Base-by-base conservation (phyloP, 1,140 invertebrate species). In the Aphis craccivora region DNA sequence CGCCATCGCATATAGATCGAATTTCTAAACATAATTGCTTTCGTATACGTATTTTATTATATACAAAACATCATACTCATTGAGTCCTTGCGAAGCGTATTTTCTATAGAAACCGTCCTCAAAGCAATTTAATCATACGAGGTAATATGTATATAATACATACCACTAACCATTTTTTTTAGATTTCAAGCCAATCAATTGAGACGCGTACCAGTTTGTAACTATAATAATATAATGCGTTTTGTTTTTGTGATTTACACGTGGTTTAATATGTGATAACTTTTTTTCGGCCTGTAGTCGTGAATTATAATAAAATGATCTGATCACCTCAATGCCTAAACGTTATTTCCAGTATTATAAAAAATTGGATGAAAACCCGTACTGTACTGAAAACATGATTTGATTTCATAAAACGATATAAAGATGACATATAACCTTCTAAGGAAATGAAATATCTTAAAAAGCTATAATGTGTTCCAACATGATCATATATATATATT, bases 1-100 rank as follows among this genome's bases (percentile, higher is more conserved):
- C 89, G 25, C 40, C 89, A 37, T 20, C 48, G 43, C 23, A 22
- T 86, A 86, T 45, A 45, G 51, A 90, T 90, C 89, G 25, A 90
- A 90, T 90, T 48, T 90, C 89, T 11, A 90, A 43, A 55, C 51
- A 40, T 90, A 90, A 90, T 90, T 67, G 89, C 89, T 67, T 90
- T 90, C 87, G 48, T 25, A 53, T 89, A 14, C 60, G 60, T 76
- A 76, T n/a, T 40, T 83, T 83, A 35, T 81, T 81, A 37, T 81
- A 76, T n/a, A 5, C 60, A n/a, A 76, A 18, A 18, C n/a, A 76
- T 30, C 23, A 60, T 30, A 60, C n/a, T 76, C 60, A n/a, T 76
- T n/a, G 5, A 76, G 5, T 18, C 30, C 30, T 4, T n/a, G 18
- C 14, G n/a, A 76, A 76, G 5, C 60, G 14, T n/a, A 76, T 35